Percentiles rank a stretch among this genome's conserved stretches.
Evolutionary conservation across 2,888 invertebrate species (phyloP).

Genomic region (Brachypalpus laphriformis): DNA sequence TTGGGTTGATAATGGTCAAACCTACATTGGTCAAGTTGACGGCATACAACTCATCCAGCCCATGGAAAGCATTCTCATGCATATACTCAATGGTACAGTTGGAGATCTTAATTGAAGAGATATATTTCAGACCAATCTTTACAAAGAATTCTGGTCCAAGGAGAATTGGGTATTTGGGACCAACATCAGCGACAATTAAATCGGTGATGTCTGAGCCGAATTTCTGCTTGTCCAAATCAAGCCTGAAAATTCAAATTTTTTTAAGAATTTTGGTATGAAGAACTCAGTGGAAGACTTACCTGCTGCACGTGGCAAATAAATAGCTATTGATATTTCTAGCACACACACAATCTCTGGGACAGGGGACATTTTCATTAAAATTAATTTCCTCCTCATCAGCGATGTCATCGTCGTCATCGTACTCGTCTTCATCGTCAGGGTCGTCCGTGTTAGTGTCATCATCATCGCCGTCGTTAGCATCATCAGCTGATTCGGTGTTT

Average conservation of each 20-base stretch:
- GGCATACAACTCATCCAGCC: slow-evolving; percentile 86
- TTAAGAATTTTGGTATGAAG: background rate
- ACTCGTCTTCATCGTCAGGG: slow-evolving; percentile 76
- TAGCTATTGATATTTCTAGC: slow-evolving; percentile 85
- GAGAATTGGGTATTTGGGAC: slow-evolving; percentile 84
- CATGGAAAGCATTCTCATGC: slow-evolving; percentile 88
- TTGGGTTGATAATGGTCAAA: slow-evolving; percentile 87
- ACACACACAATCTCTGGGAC: slow-evolving; percentile 87
- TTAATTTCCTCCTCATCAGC: slow-evolving; percentile 80
- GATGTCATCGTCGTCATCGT: slow-evolving; percentile 78
- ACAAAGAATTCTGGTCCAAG: slow-evolving; percentile 86
- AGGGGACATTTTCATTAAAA: slow-evolving; percentile 83
- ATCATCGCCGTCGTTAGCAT: slow-evolving; percentile 75
- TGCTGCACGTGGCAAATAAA: slow-evolving; percentile 87
- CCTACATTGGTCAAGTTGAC: slow-evolving; percentile 88
- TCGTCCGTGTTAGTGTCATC: slow-evolving; percentile 77
- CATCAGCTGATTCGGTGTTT: slow-evolving; percentile 61
- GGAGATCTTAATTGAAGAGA: slow-evolving; percentile 87
- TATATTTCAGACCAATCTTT: slow-evolving; percentile 86
- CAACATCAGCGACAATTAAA: slow-evolving; percentile 87
- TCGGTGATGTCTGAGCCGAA: slow-evolving; percentile 88
- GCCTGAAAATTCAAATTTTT: slow-evolving; percentile 75
- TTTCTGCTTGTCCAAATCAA: slow-evolving; percentile 87
- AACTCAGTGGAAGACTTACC: slow-evolving; percentile 77
- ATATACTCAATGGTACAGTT: slow-evolving; percentile 88